Percentiles rank a stretch among this genome's conserved stretches.
These are phyloP conservation scores for Formica selysi DNA, from an alignment of 1,140 invertebrate species.

Conservation along the genomic window DNA sequence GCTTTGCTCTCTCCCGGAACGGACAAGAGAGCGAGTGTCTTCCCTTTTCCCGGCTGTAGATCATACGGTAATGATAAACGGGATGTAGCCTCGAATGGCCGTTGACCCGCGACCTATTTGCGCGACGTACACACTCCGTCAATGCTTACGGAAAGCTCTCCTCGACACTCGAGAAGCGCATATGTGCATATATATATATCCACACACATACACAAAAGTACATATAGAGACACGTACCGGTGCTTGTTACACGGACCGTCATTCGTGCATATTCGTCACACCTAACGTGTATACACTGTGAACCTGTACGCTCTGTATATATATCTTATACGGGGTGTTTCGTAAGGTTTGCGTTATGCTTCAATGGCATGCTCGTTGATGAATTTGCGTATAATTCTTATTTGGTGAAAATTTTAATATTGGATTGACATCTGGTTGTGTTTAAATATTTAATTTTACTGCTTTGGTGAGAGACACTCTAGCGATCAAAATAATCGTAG, in stretches of 20 bases:
- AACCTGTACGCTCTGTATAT: conserved; percentile 42
- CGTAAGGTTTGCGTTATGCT: conserved; percentile 33
- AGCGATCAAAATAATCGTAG: not conserved
- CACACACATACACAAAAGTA: not conserved
- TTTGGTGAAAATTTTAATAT: not conserved
- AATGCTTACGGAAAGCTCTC: conserved; percentile 62
- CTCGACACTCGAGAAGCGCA: conserved; percentile 41
- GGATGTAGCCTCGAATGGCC: conserved; percentile 63
- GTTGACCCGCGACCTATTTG: conserved; percentile 67
- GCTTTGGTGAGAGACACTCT: not conserved
- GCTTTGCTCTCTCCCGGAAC: conserved; percentile 27
- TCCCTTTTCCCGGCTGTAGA: conserved; percentile 60
- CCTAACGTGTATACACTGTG: conserved; percentile 56
- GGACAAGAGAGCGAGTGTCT: conserved; percentile 42
- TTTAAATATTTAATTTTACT: not conserved
- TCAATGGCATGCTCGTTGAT: not conserved
- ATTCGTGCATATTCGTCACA: conserved; percentile 61
- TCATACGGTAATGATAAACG: conserved; percentile 67
- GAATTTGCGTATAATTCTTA: not conserved
- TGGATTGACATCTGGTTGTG: not conserved
- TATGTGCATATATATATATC: not conserved
- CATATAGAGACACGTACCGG: conserved; percentile 20
- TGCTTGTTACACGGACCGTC: conserved; percentile 48
- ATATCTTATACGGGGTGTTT: conserved; percentile 45
- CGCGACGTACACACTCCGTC: conserved; percentile 62